Conservation (phyloP, 1,140 invertebrate genomes). For the Orius laevigatus region DNA sequence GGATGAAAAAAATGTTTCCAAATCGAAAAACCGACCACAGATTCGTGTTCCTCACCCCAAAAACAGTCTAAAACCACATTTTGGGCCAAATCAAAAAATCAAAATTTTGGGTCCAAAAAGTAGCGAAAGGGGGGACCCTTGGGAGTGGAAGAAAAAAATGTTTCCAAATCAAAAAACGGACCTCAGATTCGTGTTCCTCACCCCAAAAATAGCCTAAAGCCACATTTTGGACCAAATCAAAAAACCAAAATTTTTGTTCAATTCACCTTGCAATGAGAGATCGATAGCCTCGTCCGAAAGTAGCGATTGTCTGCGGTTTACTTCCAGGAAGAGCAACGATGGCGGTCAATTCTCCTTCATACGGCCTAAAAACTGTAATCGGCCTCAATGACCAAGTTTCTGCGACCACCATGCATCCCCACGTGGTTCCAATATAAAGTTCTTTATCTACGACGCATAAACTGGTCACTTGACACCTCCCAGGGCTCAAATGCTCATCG, state of each 20-base stretch:
- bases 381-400: conserved; percentile 62
- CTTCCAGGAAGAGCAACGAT: conserved; percentile 19
- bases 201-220: too few species aligned
- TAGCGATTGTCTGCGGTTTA: conserved; percentile 34
- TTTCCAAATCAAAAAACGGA: too few species aligned
- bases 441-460: conserved; percentile 49
- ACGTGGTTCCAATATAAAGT: conserved; percentile 77
- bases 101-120: too few species aligned
- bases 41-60: too few species aligned
- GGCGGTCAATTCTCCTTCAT: conserved; percentile 57
- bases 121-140: too few species aligned
- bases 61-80: too few species aligned
- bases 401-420: conserved; percentile 80
- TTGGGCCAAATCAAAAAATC: too few species aligned
- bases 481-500: conserved; percentile 67
- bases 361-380: conserved; percentile 77
- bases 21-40: too few species aligned
- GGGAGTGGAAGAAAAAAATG: too few species aligned
- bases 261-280: conserved; percentile 38
- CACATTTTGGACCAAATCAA: too few species aligned
- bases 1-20: too few species aligned
- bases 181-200: too few species aligned
- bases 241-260: not conserved
- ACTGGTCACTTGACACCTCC: conserved; percentile 67
- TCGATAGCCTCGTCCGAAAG: conserved; percentile 68